Conservation (phyloP, 2,888 invertebrate genomes). For the Scaptodrosophila latifasciaeformis region DNA sequence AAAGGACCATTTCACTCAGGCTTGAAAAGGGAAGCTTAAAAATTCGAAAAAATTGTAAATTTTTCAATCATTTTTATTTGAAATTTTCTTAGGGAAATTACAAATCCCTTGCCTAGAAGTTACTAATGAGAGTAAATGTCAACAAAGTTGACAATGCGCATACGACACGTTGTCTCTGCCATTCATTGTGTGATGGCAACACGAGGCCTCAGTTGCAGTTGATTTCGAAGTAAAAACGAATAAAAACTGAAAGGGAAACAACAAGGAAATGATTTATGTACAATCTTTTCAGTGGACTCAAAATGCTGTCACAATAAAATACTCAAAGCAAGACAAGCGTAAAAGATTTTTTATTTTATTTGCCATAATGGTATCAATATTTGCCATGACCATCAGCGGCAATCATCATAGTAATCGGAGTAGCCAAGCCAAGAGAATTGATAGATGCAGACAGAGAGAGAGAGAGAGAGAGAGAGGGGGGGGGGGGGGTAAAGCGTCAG, state of each 20-base stretch:
- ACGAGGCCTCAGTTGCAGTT: too few relatives aligned
- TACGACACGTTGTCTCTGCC: slow-evolving; percentile 16
- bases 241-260: too few relatives aligned
- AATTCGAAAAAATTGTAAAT: too few relatives aligned
- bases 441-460: slow-evolving; percentile 25
- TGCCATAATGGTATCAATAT: slow-evolving; percentile 55
- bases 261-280: slow-evolving; percentile 37
- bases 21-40: too few relatives aligned
- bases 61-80: too few relatives aligned
- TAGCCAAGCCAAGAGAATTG: slow-evolving; percentile 34
- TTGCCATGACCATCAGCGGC: slow-evolving; percentile 35
- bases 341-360: slow-evolving; percentile 38
- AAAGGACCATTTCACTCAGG: too few relatives aligned
- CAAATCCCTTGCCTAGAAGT: too few relatives aligned
- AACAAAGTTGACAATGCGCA: slow-evolving; percentile 31
- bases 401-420: too few relatives aligned
- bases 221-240: slow-evolving; percentile 20
- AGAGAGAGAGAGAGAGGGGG: too few relatives aligned
- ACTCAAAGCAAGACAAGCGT: slow-evolving; percentile 19
- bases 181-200: too few relatives aligned
- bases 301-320: slow-evolving; percentile 33
- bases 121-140: slow-evolving; percentile 53
- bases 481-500: too few relatives aligned
- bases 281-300: background rate
- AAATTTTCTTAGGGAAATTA: too few relatives aligned